Conservation (phyloP, 2,888 invertebrate species). For the Drosophila borborema region DNA sequence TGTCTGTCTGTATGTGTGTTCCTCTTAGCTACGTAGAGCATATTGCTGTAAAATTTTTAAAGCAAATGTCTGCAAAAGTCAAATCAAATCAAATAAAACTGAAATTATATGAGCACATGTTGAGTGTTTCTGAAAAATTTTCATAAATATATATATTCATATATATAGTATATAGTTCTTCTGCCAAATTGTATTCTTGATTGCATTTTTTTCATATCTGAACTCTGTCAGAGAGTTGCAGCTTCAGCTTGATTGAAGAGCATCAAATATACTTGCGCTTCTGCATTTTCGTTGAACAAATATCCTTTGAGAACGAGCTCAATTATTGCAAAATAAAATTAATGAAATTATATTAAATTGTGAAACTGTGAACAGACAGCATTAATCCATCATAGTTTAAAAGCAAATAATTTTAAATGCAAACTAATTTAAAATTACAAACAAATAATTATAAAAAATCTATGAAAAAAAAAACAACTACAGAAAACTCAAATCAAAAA, state of each 20-base stretch:
- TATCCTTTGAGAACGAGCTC: neutral
- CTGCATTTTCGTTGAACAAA: neutral
- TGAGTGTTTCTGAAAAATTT: neutral
- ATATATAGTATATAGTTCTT: neutral
- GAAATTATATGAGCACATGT: neutral
- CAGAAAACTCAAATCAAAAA: slow-evolving; percentile 29
- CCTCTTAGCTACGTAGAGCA: slow-evolving; percentile 32
- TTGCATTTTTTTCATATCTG: neutral
- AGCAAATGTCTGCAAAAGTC: slow-evolving; percentile 9
- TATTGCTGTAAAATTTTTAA: slow-evolving; percentile 54
- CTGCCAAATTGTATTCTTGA: neutral
- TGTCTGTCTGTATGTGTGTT: slow-evolving; percentile 36
- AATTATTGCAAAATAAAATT: neutral
- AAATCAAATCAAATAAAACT: neutral
- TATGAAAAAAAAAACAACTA: slow-evolving; percentile 13
- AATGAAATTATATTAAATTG: neutral
- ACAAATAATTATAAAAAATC: neutral
- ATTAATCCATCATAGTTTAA: slow-evolving; percentile 26
- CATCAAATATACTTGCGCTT: neutral
- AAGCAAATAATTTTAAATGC: slow-evolving; percentile 16
- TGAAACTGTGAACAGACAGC: neutral
- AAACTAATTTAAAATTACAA: slow-evolving; percentile 17
- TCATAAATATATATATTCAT: neutral
- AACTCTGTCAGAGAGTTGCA: neutral
- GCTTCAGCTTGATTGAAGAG: neutral